A percentile compares a stretch with the other conserved stretches of the same genome.
Evolutionary conservation across 2,888 invertebrate species (phyloP).

Genomic region (Allacma fusca): DNA sequence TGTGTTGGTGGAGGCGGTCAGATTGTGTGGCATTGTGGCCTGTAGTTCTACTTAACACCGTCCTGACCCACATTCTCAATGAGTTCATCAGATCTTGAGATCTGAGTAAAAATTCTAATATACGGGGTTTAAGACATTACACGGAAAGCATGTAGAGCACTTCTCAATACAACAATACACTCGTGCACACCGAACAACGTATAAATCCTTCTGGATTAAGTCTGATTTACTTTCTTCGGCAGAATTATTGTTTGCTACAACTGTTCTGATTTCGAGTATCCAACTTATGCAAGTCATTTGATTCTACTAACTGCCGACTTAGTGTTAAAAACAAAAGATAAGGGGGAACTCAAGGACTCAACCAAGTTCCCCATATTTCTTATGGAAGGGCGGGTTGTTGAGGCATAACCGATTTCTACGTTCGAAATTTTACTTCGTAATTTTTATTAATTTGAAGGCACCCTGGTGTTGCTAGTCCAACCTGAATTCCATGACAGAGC

Average conservation of each 20-base stretch:
- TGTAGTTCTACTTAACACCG: constrained; percentile 28
- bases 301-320: not conserved
- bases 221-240: not conserved
- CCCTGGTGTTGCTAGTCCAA: not conserved
- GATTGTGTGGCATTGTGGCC: constrained; percentile 37
- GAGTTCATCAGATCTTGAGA: constrained; percentile 61
- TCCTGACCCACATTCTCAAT: constrained; percentile 61
- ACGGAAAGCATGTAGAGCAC: not conserved
- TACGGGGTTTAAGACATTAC: not conserved
- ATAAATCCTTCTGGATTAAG: not conserved
- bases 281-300: not conserved
- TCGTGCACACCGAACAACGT: not conserved
- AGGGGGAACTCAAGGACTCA: not conserved
- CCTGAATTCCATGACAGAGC: not conserved
- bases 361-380: no score
- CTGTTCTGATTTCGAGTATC: not conserved
- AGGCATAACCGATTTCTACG: no score
- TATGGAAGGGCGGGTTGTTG: no score
- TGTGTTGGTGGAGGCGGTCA: constrained; percentile 32
- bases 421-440: not conserved
- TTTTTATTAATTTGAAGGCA: not conserved
- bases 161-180: not conserved
- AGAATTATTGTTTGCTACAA: not conserved
- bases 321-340: not conserved
- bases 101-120: constrained; percentile 44